phyloP scores from a whole-genome alignment of 2,113 vertebrate species.

The Eonycteris spelaea region DNA sequence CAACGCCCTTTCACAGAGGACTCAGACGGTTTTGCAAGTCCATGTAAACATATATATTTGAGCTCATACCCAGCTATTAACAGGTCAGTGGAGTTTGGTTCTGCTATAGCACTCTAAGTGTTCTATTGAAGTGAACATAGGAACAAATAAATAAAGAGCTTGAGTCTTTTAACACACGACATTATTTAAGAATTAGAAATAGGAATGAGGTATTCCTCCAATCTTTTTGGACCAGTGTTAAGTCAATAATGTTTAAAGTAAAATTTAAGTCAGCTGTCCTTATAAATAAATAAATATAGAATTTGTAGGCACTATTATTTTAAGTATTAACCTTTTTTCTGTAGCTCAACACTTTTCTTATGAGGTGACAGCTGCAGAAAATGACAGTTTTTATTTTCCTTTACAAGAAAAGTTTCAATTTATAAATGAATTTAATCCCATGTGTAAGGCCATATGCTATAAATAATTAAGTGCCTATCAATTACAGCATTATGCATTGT shows the following conservation, averaged over 20 bases:
- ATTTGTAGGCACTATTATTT: conserved; percentile 35
- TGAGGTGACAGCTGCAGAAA: conserved; percentile 23
- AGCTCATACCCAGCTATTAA: not conserved
- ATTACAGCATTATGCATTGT: conserved; percentile 50
- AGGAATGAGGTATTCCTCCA: not conserved
- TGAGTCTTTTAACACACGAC: not conserved
- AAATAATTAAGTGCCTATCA: conserved; percentile 43
- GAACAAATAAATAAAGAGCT: not conserved
- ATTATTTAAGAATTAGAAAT: conserved; percentile 35
- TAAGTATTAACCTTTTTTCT: not conserved
- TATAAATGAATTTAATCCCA: conserved; percentile 61
- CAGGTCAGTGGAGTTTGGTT: not conserved
- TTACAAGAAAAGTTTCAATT: conserved; percentile 57
- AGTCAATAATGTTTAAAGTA: conserved; percentile 41
- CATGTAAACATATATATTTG: not conserved
- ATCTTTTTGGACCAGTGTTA: not conserved
- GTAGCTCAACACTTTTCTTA: conserved; percentile 39
- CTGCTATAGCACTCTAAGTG: not conserved
- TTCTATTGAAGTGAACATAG: not conserved
- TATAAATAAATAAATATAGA: conserved; percentile 30
- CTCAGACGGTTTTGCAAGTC: not conserved
- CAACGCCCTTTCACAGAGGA: not conserved
- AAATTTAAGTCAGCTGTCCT: conserved; percentile 42
- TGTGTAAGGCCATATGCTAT: not conserved
- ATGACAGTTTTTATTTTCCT: conserved; percentile 53